phyloP scores from a whole-genome alignment of 2,797 vertebrate genomes.

The Cyclura pinguis region DNA sequence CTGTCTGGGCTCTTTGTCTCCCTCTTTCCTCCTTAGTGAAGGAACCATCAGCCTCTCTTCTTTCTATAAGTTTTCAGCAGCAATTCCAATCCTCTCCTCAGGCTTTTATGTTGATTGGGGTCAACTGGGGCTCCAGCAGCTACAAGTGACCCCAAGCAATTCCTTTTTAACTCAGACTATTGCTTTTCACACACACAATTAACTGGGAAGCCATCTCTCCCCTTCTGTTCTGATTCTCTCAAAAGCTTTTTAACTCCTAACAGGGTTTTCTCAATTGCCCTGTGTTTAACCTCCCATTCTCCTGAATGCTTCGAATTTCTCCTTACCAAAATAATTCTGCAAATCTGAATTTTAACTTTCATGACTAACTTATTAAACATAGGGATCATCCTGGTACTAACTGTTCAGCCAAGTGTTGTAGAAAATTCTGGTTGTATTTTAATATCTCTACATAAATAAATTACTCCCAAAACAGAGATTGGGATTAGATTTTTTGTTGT shows the following conservation, averaged over 20 bases:
- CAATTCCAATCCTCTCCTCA: neutral
- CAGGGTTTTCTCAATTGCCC: neutral
- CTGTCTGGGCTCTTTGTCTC: neutral
- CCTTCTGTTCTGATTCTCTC: neutral
- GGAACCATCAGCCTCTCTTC: neutral
- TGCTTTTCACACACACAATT: neutral
- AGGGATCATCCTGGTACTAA: neutral
- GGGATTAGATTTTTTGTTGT: neutral
- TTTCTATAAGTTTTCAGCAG: conserved; percentile 1
- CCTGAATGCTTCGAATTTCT: neutral
- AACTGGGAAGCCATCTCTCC: neutral
- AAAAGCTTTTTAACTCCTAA: neutral
- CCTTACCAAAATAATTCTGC: neutral
- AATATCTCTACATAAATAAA: neutral
- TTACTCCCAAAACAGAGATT: neutral
- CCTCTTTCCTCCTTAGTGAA: neutral
- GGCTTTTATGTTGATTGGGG: conserved; percentile 44
- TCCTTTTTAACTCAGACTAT: conserved; percentile 21
- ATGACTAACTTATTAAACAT: neutral
- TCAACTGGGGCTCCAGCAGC: conserved; percentile 6
- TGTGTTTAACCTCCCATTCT: neutral
- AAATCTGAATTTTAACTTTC: neutral
- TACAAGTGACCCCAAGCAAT: conserved; percentile 36
- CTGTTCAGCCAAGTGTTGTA: too few relatives aligned
- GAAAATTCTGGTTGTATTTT: neutral